Conservation (phyloP, 2,113 vertebrate genomes). For the Myotis brandtii region DNA sequence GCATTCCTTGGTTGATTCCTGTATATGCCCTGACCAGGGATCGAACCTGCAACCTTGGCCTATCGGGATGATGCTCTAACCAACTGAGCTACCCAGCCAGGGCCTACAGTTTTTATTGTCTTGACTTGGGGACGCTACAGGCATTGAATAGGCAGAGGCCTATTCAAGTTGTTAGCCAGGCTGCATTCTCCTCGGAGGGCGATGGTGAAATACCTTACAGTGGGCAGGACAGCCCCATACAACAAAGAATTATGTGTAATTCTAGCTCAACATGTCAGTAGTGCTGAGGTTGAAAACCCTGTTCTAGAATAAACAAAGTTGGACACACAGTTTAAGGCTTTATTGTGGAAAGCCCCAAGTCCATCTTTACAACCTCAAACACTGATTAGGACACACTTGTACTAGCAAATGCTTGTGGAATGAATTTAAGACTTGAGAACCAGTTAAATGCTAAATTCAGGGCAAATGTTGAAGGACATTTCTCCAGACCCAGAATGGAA, state of each 20-base stretch:
- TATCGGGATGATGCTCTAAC: no score
- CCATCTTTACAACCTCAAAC: not conserved
- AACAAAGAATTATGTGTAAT: not conserved
- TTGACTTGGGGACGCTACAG: not conserved
- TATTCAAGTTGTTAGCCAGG: not conserved
- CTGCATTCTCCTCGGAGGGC: not conserved
- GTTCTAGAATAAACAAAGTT: not conserved
- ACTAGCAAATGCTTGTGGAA: not conserved
- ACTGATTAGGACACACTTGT: not conserved
- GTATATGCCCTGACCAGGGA: not conserved
- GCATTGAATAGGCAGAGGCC: not conserved
- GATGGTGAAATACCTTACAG: not conserved
- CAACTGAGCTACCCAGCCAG: not conserved
- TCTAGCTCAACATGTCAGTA: not conserved
- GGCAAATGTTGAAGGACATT: not conserved
- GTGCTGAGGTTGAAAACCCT: not conserved
- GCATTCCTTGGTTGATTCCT: not conserved
- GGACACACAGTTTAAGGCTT: not conserved
- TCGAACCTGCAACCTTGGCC: not conserved
- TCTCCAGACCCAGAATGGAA: not conserved
- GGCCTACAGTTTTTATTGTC: not conserved
- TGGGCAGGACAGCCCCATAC: not conserved
- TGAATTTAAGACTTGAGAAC: not conserved
- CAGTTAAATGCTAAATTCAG: slow-evolving; percentile 9
- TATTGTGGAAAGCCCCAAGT: not conserved